Percentiles rank a stretch among this genome's conserved stretches.
Conservation (phyloP, 2,888 invertebrate genomes). For the Caenorhabditis doughertyi region DNA sequence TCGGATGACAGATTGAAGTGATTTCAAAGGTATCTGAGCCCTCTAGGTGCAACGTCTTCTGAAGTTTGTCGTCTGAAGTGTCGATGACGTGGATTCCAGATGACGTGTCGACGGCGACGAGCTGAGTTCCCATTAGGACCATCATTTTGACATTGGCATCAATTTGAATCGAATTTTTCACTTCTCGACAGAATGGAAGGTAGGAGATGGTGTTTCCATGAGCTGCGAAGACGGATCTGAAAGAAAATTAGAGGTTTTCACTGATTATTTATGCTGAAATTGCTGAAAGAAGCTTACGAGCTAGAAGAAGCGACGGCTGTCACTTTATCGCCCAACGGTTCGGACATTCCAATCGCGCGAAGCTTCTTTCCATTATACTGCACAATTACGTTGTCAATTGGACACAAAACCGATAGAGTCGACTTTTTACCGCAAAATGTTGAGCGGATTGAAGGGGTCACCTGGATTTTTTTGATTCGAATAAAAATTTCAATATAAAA, state of each 20-base stretch:
- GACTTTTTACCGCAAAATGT: slow-evolving; percentile 54
- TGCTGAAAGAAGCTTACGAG: background rate
- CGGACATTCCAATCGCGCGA: slow-evolving; percentile 58
- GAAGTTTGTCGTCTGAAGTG: slow-evolving; percentile 30
- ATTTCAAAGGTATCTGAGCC: slow-evolving; percentile 86
- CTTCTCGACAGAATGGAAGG: slow-evolving; percentile 67
- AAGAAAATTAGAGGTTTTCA: background rate
- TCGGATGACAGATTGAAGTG: slow-evolving; percentile 92
- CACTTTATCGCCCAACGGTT: slow-evolving; percentile 58
- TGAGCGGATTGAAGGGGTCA: slow-evolving; percentile 43
- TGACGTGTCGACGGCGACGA: slow-evolving; percentile 69
- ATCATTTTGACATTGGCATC: slow-evolving; percentile 27
- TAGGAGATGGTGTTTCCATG: slow-evolving; percentile 61
- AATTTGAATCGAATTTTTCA: slow-evolving; percentile 27
- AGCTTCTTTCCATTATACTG: slow-evolving; percentile 67
- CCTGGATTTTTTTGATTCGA: background rate
- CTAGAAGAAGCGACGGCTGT: slow-evolving; percentile 58
- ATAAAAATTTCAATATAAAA: background rate
- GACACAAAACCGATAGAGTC: slow-evolving; percentile 63
- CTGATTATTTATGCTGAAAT: too few relatives aligned
- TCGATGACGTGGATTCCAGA: slow-evolving; percentile 74
- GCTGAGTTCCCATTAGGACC: slow-evolving; percentile 64
- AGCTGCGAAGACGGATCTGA: slow-evolving; percentile 67
- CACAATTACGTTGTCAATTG: slow-evolving; percentile 67
- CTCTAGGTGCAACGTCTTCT: slow-evolving; percentile 70